Conservation (phyloP, 2,113 vertebrate species). For the Jaculus jaculus region DNA sequence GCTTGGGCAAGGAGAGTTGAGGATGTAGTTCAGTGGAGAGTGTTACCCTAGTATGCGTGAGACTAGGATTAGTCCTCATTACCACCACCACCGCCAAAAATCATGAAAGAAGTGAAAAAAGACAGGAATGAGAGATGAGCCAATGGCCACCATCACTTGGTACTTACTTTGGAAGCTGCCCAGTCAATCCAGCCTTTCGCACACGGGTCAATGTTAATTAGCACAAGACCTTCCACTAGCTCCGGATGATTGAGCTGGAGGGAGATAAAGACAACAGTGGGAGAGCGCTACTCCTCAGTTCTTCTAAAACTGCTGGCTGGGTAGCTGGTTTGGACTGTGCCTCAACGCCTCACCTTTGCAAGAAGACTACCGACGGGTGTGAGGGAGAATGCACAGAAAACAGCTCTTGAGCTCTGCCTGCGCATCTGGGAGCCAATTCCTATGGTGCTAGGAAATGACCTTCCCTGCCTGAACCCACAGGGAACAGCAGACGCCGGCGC, state of each 20-base stretch:
- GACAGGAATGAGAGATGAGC: not conserved
- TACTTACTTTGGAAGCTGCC: slow-evolving; percentile 94
- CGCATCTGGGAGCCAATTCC: slow-evolving; percentile 48
- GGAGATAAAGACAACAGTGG: slow-evolving; percentile 48
- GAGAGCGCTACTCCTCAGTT: not conserved
- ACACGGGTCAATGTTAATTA: slow-evolving; percentile 96
- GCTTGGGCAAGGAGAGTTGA: no score
- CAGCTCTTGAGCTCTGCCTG: slow-evolving; percentile 30
- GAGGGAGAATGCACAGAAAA: not conserved
- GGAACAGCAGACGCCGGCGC: slow-evolving; percentile 67
- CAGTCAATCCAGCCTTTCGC: slow-evolving; percentile 98
- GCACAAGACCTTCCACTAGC: slow-evolving; percentile 95
- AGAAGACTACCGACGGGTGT: not conserved
- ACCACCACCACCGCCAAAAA: not conserved
- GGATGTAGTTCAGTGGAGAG: no score
- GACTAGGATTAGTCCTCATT: not conserved
- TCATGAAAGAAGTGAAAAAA: not conserved
- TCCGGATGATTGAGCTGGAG: slow-evolving; percentile 92
- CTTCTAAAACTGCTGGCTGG: not conserved
- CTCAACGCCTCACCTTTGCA: not conserved
- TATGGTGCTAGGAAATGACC: not conserved
- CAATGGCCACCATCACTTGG: not conserved
- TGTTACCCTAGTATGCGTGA: not conserved
- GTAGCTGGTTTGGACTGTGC: not conserved
- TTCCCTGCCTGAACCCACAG: not conserved